Conservation (phyloP, 1,140 invertebrate species). For the Caenorhabditis inopinata region DNA sequence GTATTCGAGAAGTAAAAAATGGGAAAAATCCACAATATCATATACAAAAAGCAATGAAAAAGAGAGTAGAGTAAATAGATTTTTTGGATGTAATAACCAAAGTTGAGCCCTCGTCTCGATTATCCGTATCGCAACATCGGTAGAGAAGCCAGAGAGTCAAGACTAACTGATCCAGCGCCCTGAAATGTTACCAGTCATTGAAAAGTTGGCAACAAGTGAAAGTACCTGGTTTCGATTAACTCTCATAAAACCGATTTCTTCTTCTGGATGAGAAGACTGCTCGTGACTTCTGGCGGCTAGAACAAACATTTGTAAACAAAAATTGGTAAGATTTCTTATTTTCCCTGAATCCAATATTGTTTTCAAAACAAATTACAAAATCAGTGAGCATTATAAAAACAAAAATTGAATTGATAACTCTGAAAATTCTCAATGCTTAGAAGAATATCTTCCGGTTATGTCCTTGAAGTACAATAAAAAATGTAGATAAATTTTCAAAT, state of each 20-base stretch:
- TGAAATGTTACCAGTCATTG: background rate
- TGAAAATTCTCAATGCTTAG: too few species aligned
- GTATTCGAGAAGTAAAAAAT: background rate
- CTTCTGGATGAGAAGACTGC: background rate
- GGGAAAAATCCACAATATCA: background rate
- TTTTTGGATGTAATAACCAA: background rate
- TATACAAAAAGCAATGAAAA: constrained; percentile 7
- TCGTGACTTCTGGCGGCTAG: constrained; percentile 4
- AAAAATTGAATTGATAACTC: too few species aligned
- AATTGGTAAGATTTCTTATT: too few species aligned
- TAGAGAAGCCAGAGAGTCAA: constrained; percentile 8
- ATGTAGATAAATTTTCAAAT: too few species aligned
- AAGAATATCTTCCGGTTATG: too few species aligned
- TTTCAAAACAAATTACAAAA: background rate
- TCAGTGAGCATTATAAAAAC: too few species aligned
- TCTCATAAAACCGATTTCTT: constrained; percentile 10
- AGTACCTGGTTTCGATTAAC: constrained; percentile 12
- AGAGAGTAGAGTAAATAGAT: background rate
- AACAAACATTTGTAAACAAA: background rate
- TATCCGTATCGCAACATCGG: constrained; percentile 23
- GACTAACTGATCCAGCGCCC: constrained; percentile 12
- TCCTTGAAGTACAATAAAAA: too few species aligned
- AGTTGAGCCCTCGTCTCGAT: background rate
- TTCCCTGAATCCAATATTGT: background rate
- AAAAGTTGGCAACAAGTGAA: too few species aligned